Conservation (phyloP, 1,140 invertebrate genomes). For the Drosophila asahinai region DNA sequence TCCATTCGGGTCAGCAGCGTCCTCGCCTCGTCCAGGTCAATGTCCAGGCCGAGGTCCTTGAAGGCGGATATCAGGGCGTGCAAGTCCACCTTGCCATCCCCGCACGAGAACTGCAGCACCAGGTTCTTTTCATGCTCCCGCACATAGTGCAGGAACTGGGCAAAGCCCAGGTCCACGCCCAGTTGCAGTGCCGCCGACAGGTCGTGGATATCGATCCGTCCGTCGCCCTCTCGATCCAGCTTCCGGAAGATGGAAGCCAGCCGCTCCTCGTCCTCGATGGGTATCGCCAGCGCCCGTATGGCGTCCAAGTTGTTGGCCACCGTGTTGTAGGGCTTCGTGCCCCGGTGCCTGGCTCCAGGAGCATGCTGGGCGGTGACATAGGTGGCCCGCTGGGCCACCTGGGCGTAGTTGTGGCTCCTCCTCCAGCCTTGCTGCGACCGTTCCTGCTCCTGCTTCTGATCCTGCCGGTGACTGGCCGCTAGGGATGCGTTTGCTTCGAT, state of each 20-base stretch:
- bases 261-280: slow-evolving; percentile 92
- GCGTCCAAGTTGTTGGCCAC: slow-evolving; percentile 27
- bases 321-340: slow-evolving; percentile 51
- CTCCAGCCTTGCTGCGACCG: slow-evolving; percentile 2
- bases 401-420: too few relatives aligned
- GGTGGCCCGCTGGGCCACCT: neutral
- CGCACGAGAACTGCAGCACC: slow-evolving; percentile 93
- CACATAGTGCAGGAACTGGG: slow-evolving; percentile 97
- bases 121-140: slow-evolving; percentile 97
- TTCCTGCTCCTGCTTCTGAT: slow-evolving; percentile 24
- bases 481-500: slow-evolving; percentile 60
- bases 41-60: slow-evolving; percentile 92
- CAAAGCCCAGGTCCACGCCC: slow-evolving; percentile 94
- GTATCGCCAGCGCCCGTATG: slow-evolving; percentile 86
- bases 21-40: slow-evolving; percentile 90
- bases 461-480: slow-evolving; percentile 61
- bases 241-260: slow-evolving; percentile 93
- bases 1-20: slow-evolving; percentile 93
- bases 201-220: slow-evolving; percentile 96
- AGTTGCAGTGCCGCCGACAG: slow-evolving; percentile 92
- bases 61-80: slow-evolving; percentile 93
- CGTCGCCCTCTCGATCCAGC: slow-evolving; percentile 97
- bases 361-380: too few relatives aligned
- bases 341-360: slow-evolving; percentile 22
- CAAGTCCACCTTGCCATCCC: slow-evolving; percentile 95